These are phyloP conservation scores for Rhopalosiphum padi DNA, from an alignment of 1,140 invertebrate species.

Conservation along the genomic window DNA sequence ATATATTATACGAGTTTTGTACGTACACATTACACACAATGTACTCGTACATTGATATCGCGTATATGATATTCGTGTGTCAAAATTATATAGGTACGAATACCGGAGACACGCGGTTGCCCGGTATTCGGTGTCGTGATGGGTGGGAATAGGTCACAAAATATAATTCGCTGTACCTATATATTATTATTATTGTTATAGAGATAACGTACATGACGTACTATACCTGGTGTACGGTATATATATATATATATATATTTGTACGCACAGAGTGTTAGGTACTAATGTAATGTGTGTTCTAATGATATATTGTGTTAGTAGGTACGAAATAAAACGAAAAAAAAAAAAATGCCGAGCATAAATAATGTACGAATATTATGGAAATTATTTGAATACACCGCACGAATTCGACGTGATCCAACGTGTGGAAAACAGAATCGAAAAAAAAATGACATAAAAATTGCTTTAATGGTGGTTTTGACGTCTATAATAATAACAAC, in stretches of 20 bases:
- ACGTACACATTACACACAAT: background rate
- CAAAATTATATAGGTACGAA: constrained; percentile 12
- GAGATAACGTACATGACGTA: background rate
- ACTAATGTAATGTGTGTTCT: background rate
- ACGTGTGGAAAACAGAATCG: background rate
- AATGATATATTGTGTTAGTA: background rate
- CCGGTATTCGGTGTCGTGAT: background rate
- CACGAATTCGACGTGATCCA: background rate
- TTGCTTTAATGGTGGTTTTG: background rate
- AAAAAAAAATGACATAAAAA: constrained; percentile 6
- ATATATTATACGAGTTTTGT: background rate
- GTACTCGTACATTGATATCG: background rate
- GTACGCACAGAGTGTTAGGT: background rate
- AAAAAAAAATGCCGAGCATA: background rate
- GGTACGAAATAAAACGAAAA: background rate
- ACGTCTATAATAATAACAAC: background rate
- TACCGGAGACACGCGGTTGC: background rate
- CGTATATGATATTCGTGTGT: constrained; percentile 8
- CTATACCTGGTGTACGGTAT: too few relatives aligned
- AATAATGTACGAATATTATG: background rate
- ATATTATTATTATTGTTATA: background rate
- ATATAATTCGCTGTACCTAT: background rate
- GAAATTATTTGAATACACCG: background rate
- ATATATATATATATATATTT: background rate
- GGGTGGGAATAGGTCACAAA: background rate